Base-by-base conservation (phyloP, 1,140 invertebrate genomes). In the Asobara japonica region DNA sequence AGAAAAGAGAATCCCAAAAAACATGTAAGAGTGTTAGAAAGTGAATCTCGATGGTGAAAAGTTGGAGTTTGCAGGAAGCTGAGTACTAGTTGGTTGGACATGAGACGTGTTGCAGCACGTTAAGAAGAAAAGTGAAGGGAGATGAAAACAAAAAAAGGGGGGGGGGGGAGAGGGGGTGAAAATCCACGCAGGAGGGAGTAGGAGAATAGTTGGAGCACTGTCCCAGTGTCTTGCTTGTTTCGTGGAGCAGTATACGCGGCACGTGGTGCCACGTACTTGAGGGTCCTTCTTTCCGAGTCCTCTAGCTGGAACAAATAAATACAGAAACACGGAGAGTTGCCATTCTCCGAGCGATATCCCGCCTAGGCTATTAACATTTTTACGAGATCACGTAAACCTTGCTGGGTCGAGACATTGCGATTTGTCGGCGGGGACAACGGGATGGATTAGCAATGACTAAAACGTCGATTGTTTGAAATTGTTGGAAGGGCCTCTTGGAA, bases 381-480 rank as follows among this genome's bases (percentile, higher is more conserved):
- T 84, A 86, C 77, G 83, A 83, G 80, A 78, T 83, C 78, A 80
- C 82, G 82, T 86, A 83, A 81, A 76, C 66, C 77, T 71, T 60
- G 22, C 71, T 45, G 65, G 70, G 60, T 69, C 62, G 65, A 74
- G 69, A 74, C 64, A 68, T 73, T 72, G 72, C 76, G 79, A 80
- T 83, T 84, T 78, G 78, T 74, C 77, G 79, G 51, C 69, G 76
- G 78, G 78, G 74, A 68, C 67, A 67, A 16, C 41, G 41, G 30
- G 56, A 73, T 71, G 71, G 71, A 76, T 76, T 76, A 76, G 56
- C 18, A 71, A 67, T 69, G 76, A 78, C 77, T 78, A 80, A 81
- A 71, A 38, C 67, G 56, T 41, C 33, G 60, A 64, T 61, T 61
- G 33, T 29, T 36, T 61, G 5, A 18, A 56, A 61, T 56, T 61